Conservation (phyloP, 1,140 invertebrate species). For the Radopholus similis region DNA sequence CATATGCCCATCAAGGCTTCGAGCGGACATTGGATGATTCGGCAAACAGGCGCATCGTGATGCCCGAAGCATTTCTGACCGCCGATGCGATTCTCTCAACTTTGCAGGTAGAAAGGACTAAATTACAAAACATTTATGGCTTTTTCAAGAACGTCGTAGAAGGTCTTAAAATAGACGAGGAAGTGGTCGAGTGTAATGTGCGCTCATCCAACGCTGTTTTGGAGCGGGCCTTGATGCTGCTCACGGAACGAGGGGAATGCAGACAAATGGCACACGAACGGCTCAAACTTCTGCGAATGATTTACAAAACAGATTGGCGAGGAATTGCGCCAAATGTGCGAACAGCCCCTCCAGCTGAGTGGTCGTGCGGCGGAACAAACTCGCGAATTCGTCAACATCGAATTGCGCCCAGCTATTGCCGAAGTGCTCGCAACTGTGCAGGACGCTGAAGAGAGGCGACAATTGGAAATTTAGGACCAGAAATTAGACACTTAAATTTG, state of each 20-base stretch:
- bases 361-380: slow-evolving; percentile 48
- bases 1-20: slow-evolving; percentile 82
- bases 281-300: no score
- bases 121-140: background rate
- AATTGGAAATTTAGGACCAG: no score
- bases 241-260: slow-evolving; percentile 46
- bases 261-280: slow-evolving; percentile 54
- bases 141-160: slow-evolving; percentile 55
- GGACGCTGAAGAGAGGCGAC: background rate
- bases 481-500: no score
- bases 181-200: slow-evolving; percentile 42
- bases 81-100: slow-evolving; percentile 85
- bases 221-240: slow-evolving; percentile 57
- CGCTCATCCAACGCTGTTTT: slow-evolving; percentile 47
- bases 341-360: slow-evolving; percentile 44
- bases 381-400: slow-evolving; percentile 38
- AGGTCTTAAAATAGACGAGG: slow-evolving; percentile 47
- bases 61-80: slow-evolving; percentile 86
- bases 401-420: slow-evolving; percentile 44
- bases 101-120: slow-evolving; percentile 65
- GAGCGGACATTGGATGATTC: slow-evolving; percentile 96
- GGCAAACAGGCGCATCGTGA: slow-evolving; percentile 81
- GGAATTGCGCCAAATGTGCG: slow-evolving; percentile 39
- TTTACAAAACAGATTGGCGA: slow-evolving; percentile 39
- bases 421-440: background rate